phyloP scores from a whole-genome alignment of 2,797 vertebrate genomes.

The Xenopus petersii region DNA sequence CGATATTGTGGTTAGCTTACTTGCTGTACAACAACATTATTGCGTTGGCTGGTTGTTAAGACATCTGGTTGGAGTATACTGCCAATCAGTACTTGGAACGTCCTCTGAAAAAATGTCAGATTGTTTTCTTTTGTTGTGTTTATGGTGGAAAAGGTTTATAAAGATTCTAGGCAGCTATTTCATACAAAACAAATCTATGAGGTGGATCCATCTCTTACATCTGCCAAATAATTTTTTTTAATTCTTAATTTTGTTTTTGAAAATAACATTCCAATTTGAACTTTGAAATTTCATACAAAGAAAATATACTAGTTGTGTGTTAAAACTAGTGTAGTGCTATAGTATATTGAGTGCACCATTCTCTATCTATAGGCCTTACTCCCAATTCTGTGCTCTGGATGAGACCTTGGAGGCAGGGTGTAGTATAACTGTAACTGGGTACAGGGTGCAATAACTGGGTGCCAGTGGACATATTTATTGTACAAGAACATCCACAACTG shows the following conservation, averaged over 20 bases:
- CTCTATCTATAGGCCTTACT: too few relatives aligned
- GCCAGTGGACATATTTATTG: too few relatives aligned
- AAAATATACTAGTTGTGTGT: constrained; percentile 14
- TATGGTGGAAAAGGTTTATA: constrained; percentile 41
- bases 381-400: too few relatives aligned
- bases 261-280: constrained; percentile 9
- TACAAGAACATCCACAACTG: too few relatives aligned
- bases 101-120: constrained; percentile 29
- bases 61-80: constrained; percentile 37
- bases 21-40: neutral
- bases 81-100: constrained; percentile 46
- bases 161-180: constrained; percentile 43
- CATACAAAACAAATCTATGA: constrained; percentile 44
- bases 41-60: constrained; percentile 26
- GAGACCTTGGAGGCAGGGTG: too few relatives aligned
- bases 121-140: constrained; percentile 49
- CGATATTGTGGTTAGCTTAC: constrained; percentile 5
- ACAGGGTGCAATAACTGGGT: too few relatives aligned
- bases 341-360: too few relatives aligned
- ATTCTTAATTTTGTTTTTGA: constrained; percentile 18
- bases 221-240: constrained; percentile 33
- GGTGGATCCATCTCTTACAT: constrained; percentile 24
- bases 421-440: too few relatives aligned
- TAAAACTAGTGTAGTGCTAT: too few relatives aligned
- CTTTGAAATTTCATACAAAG: constrained; percentile 22